A percentile compares a stretch with the other conserved stretches of the same genome.
Evolutionary conservation across 2,888 invertebrate genomes (phyloP).

Genomic region (Agrenia bidenticulata): DNA sequence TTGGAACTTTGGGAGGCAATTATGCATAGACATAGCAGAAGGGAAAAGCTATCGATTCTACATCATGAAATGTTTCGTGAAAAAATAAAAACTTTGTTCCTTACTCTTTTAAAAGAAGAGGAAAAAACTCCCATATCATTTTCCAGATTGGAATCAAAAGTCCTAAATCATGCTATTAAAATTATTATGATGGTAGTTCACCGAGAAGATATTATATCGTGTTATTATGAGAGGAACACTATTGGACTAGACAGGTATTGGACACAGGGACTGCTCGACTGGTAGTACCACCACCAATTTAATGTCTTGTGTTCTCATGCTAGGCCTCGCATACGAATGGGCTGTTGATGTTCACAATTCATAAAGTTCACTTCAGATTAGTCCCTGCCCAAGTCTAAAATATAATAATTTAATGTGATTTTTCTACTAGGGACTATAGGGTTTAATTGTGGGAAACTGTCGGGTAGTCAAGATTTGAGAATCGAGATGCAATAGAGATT

Average conservation of each 20-base stretch:
- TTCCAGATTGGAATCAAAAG: constrained; percentile 44
- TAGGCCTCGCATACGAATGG: constrained; percentile 44
- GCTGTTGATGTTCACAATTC: constrained; percentile 30
- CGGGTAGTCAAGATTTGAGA: no score
- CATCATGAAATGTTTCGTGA: neutral
- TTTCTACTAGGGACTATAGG: constrained; percentile 1
- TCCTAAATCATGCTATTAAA: constrained; percentile 44
- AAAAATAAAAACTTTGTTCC: neutral
- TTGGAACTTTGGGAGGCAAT: no score
- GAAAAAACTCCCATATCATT: constrained; percentile 23
- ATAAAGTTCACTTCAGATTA: constrained; percentile 1
- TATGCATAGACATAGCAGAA: no score
- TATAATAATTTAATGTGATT: constrained; percentile 12
- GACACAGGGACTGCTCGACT: no score
- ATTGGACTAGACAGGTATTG: no score
- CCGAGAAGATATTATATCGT: no score
- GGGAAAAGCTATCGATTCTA: neutral
- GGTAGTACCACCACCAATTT: neutral
- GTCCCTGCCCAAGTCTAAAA: constrained; percentile 2
- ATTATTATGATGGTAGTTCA: constrained; percentile 3
- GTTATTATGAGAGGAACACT: no score
- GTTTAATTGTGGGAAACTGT: constrained; percentile 4
- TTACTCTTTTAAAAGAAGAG: neutral
- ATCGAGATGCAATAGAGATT: no score
- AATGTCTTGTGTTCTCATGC: constrained; percentile 26